Evolutionary conservation across 2,797 vertebrate species (phyloP).

Genomic region (Rhadinocentrus ornatus): DNA sequence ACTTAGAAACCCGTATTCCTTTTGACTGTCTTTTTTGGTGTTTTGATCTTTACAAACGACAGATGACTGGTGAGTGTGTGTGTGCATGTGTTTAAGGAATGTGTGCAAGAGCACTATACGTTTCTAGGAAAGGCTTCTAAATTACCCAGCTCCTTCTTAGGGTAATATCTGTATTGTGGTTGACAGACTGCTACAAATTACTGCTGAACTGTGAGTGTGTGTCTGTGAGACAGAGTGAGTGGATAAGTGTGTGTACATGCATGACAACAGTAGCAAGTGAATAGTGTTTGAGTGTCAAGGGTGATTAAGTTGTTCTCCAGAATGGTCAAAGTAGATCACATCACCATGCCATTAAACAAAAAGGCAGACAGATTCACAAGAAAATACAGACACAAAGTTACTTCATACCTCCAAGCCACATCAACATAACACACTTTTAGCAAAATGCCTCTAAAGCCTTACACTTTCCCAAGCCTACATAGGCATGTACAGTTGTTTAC

Average conservation of each 20-base stretch:
- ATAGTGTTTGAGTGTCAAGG: conserved; percentile 67
- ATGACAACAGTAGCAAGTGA: conserved; percentile 39
- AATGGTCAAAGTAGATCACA: conserved; percentile 81
- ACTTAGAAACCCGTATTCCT: conserved; percentile 74
- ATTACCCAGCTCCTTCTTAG: conserved; percentile 64
- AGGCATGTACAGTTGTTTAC: conserved; percentile 24
- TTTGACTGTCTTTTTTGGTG: conserved; percentile 77
- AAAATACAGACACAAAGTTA: conserved; percentile 34
- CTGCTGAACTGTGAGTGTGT: conserved; percentile 49
- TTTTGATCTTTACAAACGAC: conserved; percentile 79
- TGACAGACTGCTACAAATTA: conserved; percentile 74
- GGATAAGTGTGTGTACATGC: conserved; percentile 37
- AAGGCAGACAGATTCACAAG: conserved; percentile 55
- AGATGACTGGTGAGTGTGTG: conserved; percentile 64
- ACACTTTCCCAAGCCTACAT: conserved; percentile 6
- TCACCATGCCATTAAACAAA: conserved; percentile 66
- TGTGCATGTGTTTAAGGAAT: neutral
- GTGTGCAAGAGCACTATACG: conserved; percentile 26
- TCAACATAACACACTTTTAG: conserved; percentile 26
- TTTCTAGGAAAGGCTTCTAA: conserved; percentile 58
- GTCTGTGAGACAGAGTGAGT: conserved; percentile 21
- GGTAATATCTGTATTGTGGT: conserved; percentile 70
- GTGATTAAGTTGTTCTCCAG: conserved; percentile 69
- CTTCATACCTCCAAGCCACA: conserved; percentile 51
- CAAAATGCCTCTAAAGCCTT: conserved; percentile 32